These are phyloP conservation scores for Rhagonycha fulva DNA, from an alignment of 2,888 invertebrate species.

Conservation along the genomic window DNA sequence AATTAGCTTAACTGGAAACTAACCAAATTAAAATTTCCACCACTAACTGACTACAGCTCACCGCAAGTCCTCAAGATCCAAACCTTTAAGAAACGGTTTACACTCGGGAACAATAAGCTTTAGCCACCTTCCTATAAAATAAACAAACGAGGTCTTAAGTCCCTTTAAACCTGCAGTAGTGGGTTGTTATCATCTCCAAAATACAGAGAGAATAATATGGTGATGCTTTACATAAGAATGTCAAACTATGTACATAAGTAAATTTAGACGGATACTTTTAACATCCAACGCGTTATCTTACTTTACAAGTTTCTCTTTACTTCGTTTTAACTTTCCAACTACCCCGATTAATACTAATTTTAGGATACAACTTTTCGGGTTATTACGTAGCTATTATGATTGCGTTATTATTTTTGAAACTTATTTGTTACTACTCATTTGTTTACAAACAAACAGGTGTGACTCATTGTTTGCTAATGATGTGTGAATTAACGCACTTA, in stretches of 20 bases:
- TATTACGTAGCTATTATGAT: neutral
- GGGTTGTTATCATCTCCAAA: neutral
- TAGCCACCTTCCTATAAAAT: neutral
- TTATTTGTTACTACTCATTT: neutral
- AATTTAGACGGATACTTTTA: neutral
- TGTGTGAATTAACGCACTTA: no score
- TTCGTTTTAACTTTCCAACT: neutral
- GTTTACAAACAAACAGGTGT: neutral
- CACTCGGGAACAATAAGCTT: neutral
- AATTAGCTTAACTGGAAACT: neutral
- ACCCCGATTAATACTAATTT: neutral
- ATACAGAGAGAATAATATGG: slow-evolving; percentile 1
- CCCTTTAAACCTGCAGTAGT: neutral
- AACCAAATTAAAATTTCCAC: neutral
- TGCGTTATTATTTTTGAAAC: neutral
- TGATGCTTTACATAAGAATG: neutral
- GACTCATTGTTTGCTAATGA: no score
- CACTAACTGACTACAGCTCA: neutral
- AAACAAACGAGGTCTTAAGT: neutral
- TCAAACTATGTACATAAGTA: neutral
- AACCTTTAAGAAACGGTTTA: neutral
- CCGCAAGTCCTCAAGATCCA: neutral
- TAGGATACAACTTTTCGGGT: neutral
- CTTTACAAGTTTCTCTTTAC: neutral
- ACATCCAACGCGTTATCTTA: neutral